Evolutionary conservation across 2,113 vertebrate species (phyloP), one percentile per base, ranked within the genome.

Genomic region (Chrysochloris asiatica): DNA sequence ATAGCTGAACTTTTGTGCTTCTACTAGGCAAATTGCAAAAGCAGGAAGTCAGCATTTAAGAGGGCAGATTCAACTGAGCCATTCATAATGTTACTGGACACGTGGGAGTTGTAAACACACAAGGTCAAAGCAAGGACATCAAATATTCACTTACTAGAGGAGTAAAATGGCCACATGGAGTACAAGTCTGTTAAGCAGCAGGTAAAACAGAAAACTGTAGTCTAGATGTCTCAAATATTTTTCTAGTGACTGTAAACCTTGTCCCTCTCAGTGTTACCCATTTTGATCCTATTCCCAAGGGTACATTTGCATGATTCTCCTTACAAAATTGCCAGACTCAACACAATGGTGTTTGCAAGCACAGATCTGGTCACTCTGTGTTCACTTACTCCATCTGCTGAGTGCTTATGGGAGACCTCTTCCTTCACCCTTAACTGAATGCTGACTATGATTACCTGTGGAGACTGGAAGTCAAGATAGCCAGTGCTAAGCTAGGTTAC

Each of bases 11-110:
- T 84, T 87, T 84, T 52, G 52, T 28, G 38, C 78, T 84, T 91
- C 73, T 83, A 54, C 52, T 22, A 72, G 61, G 86, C 36, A 67
- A 67, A 89, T 52, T 78, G n/a, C 88, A 81, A 38, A 75, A 14
- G 45, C 88, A 77, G 41, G 36, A 89, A 78, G 77, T 76, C 38
- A 56, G 91, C 67, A 24, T 4, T 87, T 41, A 47, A 72, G 59
- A 84, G 88, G 86, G 84, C 85, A 86, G 28, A 56, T 28, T 86
- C 13, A 14, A 52, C 0, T 6, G 45, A 88, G 72, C 45, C 73
- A 43, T 89, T 79, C 26, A 47, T 72, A 78, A 80, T 36, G 17
- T 38, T 19, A 3, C 14, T 28, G 72, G 82, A 9, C 24, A 5
- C 4, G 3, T 33, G 12, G 13, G 48, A 54, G 75, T 19, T 26